A percentile compares a stretch with the other conserved stretches of the same genome.
Evolutionary conservation across 2,797 vertebrate species (phyloP).

Genomic region (Perdix hodgsoniae): DNA sequence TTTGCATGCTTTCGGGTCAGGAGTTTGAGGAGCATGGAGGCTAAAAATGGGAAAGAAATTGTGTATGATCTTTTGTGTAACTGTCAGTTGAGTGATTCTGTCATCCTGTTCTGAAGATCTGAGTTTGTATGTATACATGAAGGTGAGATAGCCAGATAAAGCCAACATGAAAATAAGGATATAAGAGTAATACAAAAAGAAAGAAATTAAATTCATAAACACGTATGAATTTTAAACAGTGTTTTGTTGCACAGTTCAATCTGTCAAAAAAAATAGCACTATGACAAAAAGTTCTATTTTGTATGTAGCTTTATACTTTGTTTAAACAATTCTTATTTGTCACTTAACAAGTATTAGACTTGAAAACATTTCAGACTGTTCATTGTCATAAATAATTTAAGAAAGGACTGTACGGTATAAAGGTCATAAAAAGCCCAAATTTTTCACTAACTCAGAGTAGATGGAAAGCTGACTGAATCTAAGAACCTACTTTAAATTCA

Average conservation of each 20-base stretch:
- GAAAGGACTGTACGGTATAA: neutral
- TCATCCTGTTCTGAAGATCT: neutral
- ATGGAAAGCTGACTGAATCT: neutral
- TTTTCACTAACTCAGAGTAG: neutral
- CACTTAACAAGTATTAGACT: neutral
- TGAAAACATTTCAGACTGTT: neutral
- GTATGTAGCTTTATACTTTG: neutral
- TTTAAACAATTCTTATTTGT: neutral
- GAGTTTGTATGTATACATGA: neutral
- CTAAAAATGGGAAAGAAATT: neutral
- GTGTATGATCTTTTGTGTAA: neutral
- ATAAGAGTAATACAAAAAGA: neutral
- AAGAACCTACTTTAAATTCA: neutral
- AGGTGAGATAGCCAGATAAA: neutral
- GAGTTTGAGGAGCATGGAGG: neutral
- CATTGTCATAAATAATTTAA: neutral
- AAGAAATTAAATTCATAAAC: neutral
- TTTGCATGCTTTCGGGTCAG: neutral
- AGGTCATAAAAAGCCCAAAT: neutral
- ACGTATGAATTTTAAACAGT: neutral
- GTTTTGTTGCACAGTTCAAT: neutral
- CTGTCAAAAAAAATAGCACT: neutral
- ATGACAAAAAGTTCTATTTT: neutral
- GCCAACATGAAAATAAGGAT: neutral
- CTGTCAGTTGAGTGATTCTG: neutral